A percentile compares a stretch with the other conserved stretches of the same genome.
Evolutionary conservation across 2,113 vertebrate genomes (phyloP).

Genomic region (Azemiops feae): DNA sequence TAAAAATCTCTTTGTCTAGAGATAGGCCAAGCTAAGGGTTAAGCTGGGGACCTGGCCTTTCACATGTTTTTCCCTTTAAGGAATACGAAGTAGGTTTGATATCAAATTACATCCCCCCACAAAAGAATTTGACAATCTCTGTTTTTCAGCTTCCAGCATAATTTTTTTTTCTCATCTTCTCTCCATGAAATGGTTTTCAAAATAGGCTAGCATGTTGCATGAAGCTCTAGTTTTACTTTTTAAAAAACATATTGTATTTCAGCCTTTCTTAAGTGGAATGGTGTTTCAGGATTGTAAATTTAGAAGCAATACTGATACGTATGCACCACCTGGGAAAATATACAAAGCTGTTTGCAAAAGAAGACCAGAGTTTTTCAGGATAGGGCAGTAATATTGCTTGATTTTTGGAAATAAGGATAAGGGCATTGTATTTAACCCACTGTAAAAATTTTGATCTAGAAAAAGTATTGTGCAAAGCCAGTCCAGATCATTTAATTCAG

Average conservation of each 20-base stretch:
- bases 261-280: background rate
- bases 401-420: background rate
- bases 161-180: background rate
- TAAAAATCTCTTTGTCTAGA: background rate
- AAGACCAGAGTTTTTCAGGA: background rate
- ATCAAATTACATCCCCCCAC: background rate
- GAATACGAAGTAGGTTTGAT: background rate
- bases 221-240: background rate
- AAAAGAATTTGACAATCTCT: background rate
- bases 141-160: accelerated
- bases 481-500: background rate
- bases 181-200: background rate
- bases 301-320: background rate
- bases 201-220: background rate
- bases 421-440: background rate
- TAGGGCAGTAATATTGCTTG: background rate
- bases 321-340: background rate
- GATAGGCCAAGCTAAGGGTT: background rate
- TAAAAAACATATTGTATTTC: background rate
- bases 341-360: background rate
- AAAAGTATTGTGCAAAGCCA: background rate
- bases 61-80: background rate
- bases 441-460: background rate
- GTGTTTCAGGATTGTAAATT: background rate
- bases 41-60: background rate